Percentiles rank a stretch among this genome's conserved stretches.
These are phyloP conservation scores for Platichthys flesus DNA, from an alignment of 2,113 vertebrate species.

Conservation along the genomic window DNA sequence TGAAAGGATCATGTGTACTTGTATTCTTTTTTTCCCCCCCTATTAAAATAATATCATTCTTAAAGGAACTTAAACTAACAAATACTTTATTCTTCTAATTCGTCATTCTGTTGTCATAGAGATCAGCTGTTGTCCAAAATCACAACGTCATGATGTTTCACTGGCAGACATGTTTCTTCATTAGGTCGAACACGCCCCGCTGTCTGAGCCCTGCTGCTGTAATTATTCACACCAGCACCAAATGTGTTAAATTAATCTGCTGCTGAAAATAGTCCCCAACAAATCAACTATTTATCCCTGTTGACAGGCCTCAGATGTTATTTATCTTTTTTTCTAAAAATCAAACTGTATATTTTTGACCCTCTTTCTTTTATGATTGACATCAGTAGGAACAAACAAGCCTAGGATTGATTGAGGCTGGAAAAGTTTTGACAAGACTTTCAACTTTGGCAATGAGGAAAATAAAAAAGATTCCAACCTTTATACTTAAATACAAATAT, in stretches of 20 bases:
- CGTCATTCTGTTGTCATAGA: neutral
- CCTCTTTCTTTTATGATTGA: neutral
- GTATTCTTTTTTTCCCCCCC: neutral
- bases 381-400: neutral
- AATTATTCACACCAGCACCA: neutral
- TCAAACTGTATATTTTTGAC: neutral
- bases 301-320: neutral
- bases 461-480: too few relatives aligned
- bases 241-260: neutral
- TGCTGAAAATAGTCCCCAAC: constrained; percentile 22
- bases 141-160: neutral
- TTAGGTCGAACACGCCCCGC: neutral
- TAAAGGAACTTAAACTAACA: neutral
- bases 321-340: neutral
- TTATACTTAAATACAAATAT: too few relatives aligned
- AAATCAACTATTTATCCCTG: neutral
- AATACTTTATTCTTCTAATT: neutral
- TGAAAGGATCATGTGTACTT: neutral
- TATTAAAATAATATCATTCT: neutral
- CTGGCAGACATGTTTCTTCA: neutral
- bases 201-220: neutral
- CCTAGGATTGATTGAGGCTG: neutral
- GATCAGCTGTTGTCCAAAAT: neutral
- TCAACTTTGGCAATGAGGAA: too few relatives aligned
- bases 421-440: neutral